Evolutionary conservation across 2,888 invertebrate genomes (phyloP), one percentile per base, ranked within the genome.

Genomic region (Gastrophysa polygoni): DNA sequence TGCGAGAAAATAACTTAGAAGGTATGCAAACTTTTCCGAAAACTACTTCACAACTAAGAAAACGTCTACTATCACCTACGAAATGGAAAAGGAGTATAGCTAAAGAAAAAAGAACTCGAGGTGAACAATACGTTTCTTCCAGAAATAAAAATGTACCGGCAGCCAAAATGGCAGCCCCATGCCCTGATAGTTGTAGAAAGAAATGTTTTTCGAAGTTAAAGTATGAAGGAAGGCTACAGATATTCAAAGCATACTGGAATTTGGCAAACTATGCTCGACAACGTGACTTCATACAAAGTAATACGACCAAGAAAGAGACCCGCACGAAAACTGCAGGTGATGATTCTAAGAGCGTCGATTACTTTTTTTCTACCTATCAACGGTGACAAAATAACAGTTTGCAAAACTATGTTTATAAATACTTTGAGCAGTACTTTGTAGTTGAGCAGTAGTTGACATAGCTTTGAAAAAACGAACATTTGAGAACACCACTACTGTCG

Each of bases 361-460:
- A 44, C 14, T 11, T 46, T 18, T 16, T 46, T 46, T 46, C 20
- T 18, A 11, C 46, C 46, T 2, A 46, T 46, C 1, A 16, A 51
- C 34, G 34, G 29, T 6, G 38, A 32, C 20, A 61, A 48, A 61
- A 28, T 34, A n/a, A 57, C 54, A 24, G 64, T 62, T 16, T 68
- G 66, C 21, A n/a, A n/a, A n/a, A n/a, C n/a, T n/a, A n/a, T n/a
- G n/a, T n/a, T n/a, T n/a, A n/a, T n/a, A n/a, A n/a, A 61, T 0
- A 66, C 64, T 61, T 68, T 66, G 43, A 38, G 66, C n/a, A 68
- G 58, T 54, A 66, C 64, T 5, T 43, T 68, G 16, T 8, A 32
- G 32, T 21, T 66, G 63, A 55, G 60, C 63, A 29, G 66, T 68
- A 16, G 66, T 66, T 1, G 66, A 68, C 50, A 57, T 68, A 16